These are phyloP conservation scores for Plebejus anna DNA, from an alignment of 2,888 invertebrate genomes.

Conservation along the genomic window DNA sequence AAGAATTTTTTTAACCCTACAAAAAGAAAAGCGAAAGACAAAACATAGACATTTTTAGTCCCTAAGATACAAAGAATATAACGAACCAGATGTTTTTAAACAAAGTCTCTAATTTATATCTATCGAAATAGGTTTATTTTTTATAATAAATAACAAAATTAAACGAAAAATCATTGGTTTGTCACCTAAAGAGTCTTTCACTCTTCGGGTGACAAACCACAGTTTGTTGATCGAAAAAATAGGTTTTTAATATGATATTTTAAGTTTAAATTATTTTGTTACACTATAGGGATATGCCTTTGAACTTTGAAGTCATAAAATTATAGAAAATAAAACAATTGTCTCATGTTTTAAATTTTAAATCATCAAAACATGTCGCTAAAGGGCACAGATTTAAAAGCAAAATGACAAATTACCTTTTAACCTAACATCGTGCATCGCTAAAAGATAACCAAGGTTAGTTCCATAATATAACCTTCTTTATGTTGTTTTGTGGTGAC, in stretches of 20 bases:
- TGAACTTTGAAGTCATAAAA: too few relatives aligned
- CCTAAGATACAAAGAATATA: not conserved
- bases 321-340: too few relatives aligned
- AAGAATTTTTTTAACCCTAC: too few relatives aligned
- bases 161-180: not conserved
- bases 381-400: not conserved
- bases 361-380: too few relatives aligned
- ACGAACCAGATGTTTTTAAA: not conserved
- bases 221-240: too few relatives aligned
- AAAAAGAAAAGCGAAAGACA: not conserved
- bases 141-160: not conserved
- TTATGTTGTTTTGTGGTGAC: slow-evolving; percentile 19
- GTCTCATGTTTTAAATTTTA: too few relatives aligned
- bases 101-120: not conserved
- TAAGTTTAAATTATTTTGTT: not conserved
- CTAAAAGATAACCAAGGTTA: slow-evolving; percentile 13
- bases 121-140: not conserved
- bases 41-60: not conserved
- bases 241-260: not conserved
- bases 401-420: slow-evolving; percentile 8
- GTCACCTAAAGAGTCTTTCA: not conserved
- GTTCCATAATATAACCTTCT: not conserved
- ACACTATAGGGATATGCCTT: too few relatives aligned
- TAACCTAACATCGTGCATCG: not conserved
- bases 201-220: not conserved